Evolutionary conservation across 2,113 vertebrate species (phyloP).

Genomic region (Lates calcarifer): DNA sequence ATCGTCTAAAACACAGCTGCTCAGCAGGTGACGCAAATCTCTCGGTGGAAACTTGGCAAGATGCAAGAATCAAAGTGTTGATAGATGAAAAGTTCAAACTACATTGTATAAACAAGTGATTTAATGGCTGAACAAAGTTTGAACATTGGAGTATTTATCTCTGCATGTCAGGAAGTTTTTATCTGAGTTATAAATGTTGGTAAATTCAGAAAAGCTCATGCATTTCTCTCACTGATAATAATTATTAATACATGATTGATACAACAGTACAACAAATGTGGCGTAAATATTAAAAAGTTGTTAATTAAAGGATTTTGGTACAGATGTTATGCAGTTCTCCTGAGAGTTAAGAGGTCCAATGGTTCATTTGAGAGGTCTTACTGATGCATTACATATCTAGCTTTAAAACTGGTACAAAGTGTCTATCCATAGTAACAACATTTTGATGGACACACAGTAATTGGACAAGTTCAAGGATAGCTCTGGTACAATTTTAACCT

Average conservation of each 20-base stretch:
- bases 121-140: conserved; percentile 34
- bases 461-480: too few relatives aligned
- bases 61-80: conserved; percentile 36
- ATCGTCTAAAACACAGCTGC: conserved; percentile 51
- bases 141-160: conserved; percentile 47
- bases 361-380: too few relatives aligned
- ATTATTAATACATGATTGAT: neutral
- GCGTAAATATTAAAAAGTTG: neutral
- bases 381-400: neutral
- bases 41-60: conserved; percentile 55
- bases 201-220: conserved; percentile 3
- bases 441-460: too few relatives aligned
- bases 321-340: neutral
- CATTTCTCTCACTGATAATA: neutral
- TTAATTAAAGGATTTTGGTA: neutral
- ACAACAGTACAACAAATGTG: neutral
- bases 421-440: too few relatives aligned
- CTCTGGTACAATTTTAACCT: too few relatives aligned
- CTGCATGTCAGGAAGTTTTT: conserved; percentile 33
- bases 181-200: conserved; percentile 28
- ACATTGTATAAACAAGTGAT: conserved; percentile 36
- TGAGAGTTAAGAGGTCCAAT: too few relatives aligned
- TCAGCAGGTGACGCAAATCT: conserved; percentile 53
- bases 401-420: neutral
- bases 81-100: conserved; percentile 34